These are phyloP conservation scores for Caenorhabditis elegans DNA, from an alignment of 1,140 invertebrate genomes.

Conservation along the genomic window WBcel235 BX284604.4:7633001-7633500, in stretches of 20 bases:
- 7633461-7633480: slow-evolving; percentile 27
- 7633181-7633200: background rate
- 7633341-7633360: background rate
- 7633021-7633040: background rate
- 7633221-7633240: background rate
- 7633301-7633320: background rate
- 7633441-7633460: slow-evolving; percentile 30
- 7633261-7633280: background rate
- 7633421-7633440: slow-evolving; percentile 42
- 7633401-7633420: slow-evolving; percentile 42
- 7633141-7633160: background rate
- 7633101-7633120: background rate
- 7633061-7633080: background rate
- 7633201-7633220: background rate
- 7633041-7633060: background rate
- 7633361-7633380: background rate
- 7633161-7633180: background rate
- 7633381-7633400: slow-evolving; percentile 5
- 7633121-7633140: slow-evolving; percentile 6
- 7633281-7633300: background rate
- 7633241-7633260: too few species aligned
- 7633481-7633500: slow-evolving; percentile 36
- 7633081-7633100: background rate
- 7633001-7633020: background rate
- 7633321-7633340: too few species aligned